Base-by-base conservation (phyloP, 92 coral and sea anemone genomes). In the Pocillopora grandis region DNA sequence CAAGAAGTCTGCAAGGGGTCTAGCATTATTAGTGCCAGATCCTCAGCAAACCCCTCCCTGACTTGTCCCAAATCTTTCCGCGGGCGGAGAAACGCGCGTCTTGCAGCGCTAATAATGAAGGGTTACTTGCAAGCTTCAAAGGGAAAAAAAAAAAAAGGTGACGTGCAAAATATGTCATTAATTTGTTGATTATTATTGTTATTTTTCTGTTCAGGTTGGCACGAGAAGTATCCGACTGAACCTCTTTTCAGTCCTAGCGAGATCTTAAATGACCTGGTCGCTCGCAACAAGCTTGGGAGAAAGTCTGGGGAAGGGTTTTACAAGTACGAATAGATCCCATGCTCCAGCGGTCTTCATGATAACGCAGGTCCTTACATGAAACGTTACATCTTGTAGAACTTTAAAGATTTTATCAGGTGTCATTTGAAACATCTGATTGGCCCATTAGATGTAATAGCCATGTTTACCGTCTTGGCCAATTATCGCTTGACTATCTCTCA, bases 271-370 rank as follows among this genome's bases (percentile, higher is more conserved):
- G 93, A 96, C 67, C 90, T 96, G 17, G 99, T 96, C 2, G 99
- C 98, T 13, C 91, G 93, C 62, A 73, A 90, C 42, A 96, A 94
- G 88, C 81, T 96, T 3, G 99, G 99, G 12, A 88, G 98, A 71
- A 96, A 96, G 89, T 85, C 90, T 76, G 99, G 99, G 55, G 99
- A 94, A 70, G 99, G 99, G 15, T 96, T 96, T 85, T 96, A 96
- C 87, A 92, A 92, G 56, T 96, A 96, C 71, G 89, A 91, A 18
- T 88, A 87, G 62, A 56, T 55, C 52, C 63, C 72, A 76, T 75
- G 66, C 19, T 9, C 31, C 71, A 5, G n/a, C 78, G 18, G 78
- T 42, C 19, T 10, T 12, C 62, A 73, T 35, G 52, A 78, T 71
- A 71, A 35, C 76, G 7, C 68, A 9, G 14, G 33, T 4, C 13